Conservation (phyloP, 2,888 invertebrate genomes). For the Norana najaformis region DNA sequence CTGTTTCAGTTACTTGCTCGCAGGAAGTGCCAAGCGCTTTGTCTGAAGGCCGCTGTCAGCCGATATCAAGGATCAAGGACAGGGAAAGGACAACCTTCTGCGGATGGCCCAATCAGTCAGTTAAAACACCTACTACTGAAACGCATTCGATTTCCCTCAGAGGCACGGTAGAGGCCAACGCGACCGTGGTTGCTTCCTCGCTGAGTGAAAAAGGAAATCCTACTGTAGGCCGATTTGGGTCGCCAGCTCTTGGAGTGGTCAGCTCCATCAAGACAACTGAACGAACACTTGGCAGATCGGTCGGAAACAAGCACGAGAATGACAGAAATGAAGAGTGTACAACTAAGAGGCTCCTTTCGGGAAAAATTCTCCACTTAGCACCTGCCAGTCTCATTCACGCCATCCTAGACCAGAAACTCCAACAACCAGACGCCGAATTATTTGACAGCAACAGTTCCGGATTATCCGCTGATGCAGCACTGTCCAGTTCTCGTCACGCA, state of each 20-base stretch:
- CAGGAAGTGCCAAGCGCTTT: too few relatives aligned
- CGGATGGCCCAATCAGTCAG: not conserved
- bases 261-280: not conserved
- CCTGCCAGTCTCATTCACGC: slow-evolving; percentile 21
- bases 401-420: slow-evolving; percentile 17
- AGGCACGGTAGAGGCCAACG: not conserved
- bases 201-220: not conserved
- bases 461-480: not conserved
- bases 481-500: slow-evolving; percentile 5
- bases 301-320: not conserved
- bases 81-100: slow-evolving; percentile 2
- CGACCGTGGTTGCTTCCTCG: not conserved
- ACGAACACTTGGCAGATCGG: not conserved
- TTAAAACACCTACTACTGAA: slow-evolving; percentile 13
- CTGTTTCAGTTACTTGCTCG: not conserved
- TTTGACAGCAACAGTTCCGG: not conserved
- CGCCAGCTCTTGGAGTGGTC: not conserved
- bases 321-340: not conserved
- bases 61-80: not conserved
- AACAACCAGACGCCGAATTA: not conserved
- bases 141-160: not conserved
- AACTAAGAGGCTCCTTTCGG: not conserved
- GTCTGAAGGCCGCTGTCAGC: not conserved
- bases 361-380: not conserved
- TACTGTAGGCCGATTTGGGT: not conserved